phyloP scores from a whole-genome alignment of 2,113 vertebrate genomes.

The Ctenomys sociabilis region DNA sequence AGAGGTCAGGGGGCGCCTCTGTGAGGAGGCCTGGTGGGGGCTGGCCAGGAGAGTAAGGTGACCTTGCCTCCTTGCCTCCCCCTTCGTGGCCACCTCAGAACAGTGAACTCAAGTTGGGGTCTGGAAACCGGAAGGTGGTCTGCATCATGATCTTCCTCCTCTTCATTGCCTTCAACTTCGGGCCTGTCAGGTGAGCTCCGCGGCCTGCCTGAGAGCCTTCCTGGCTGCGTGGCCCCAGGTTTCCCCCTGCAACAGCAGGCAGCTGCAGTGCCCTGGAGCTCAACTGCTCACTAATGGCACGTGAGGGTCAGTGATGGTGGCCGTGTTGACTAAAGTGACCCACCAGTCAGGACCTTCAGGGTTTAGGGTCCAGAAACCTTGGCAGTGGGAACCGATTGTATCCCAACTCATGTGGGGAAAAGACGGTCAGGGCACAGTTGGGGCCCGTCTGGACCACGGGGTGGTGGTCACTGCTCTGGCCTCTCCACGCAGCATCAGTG shows the following conservation, averaged over 20 bases:
- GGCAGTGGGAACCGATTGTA: background rate
- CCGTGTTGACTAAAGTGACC: background rate
- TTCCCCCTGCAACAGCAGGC: background rate
- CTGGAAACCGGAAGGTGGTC: conserved; percentile 89
- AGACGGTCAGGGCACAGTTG: background rate
- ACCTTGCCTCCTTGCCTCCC: background rate
- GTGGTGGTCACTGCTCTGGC: background rate
- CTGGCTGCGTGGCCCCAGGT: too few relatives aligned
- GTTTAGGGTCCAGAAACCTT: too few relatives aligned
- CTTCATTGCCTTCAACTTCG: conserved; percentile 94
- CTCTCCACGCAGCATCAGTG: conserved; percentile 87
- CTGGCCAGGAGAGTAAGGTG: background rate
- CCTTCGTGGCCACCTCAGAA: conserved; percentile 79
- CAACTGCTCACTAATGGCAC: background rate
- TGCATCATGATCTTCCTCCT: conserved; percentile 93
- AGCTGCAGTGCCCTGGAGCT: background rate
- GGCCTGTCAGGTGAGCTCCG: conserved; percentile 90
- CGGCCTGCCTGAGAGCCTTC: background rate
- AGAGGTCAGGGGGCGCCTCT: conserved; percentile 64
- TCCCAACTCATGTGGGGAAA: background rate
- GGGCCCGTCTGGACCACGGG: background rate
- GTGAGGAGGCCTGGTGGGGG: background rate
- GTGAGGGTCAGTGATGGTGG: background rate
- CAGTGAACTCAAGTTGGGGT: conserved; percentile 82
- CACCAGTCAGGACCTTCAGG: background rate